Evolutionary conservation across 2,888 invertebrate species (phyloP), one percentile per base, ranked within the genome.

Genomic region (Eristalis pertinax): DNA sequence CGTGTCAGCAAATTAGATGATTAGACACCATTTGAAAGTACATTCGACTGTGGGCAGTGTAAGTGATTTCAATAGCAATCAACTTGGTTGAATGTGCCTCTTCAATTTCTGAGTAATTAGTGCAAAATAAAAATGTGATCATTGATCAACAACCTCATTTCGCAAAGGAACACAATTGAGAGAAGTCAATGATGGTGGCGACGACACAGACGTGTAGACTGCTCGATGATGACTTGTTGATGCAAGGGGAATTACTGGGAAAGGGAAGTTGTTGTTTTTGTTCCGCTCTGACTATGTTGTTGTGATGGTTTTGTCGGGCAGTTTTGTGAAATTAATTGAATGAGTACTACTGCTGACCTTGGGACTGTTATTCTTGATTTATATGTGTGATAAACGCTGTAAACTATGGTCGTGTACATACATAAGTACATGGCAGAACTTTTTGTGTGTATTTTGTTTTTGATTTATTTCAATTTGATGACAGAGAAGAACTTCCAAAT

Each of bases 51-150:
- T 50, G 19, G 19, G 10, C 19, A 2, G 35, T 29, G 4, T 11
- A 65, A 38, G 3, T 26, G 15, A 67, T 50, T 50, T 10, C 29
- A 32, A 68, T 69, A 58, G 22, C 32, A 58, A 22, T 69, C 69
- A 32, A 19, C 50, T 29, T 29, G 29, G n/a, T 29, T 13, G 32
- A 32, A 8, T 19, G 19, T 38, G 38, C 29, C 22, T 32, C 32
- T 62, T 1, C 26, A 11, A 62, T 41, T 26, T 13, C 29, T 50
- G 64, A 56, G n/a, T 65, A 74, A 65, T 65, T 26, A 38, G 24
- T n/a, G 24, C n/a, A 24, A n/a, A 43, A 62, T 43, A 29, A 64
- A 56, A 73, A 19, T 43, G 10, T 58, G 11, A 74, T 74, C 56
- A 26, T 26, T 26, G 26, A 26, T 26, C 4, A 26, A 43, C 26